Evolutionary conservation across 2,113 vertebrate species (phyloP).

Genomic region (Blennius ocellaris): DNA sequence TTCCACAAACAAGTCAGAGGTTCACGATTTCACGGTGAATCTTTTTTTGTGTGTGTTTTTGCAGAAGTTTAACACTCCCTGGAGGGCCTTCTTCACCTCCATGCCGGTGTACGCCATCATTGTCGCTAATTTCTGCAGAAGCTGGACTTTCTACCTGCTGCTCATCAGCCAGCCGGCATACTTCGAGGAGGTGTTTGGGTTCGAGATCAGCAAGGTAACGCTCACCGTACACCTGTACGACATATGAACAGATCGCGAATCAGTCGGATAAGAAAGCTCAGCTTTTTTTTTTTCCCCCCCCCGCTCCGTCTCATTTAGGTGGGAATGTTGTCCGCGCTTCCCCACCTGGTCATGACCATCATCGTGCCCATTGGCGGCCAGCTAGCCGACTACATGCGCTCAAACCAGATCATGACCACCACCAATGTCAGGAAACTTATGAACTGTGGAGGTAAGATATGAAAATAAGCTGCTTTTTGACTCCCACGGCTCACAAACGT

Average conservation of each 20-base stretch:
- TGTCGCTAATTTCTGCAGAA: slow-evolving; percentile 93
- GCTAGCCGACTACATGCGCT: slow-evolving; percentile 88
- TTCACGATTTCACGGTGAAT: too few relatives aligned
- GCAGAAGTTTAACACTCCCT: slow-evolving; percentile 93
- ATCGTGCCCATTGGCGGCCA: slow-evolving; percentile 93
- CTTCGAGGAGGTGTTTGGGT: slow-evolving; percentile 93
- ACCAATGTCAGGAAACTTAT: slow-evolving; percentile 93
- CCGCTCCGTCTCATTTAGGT: slow-evolving; percentile 70
- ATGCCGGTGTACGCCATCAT: slow-evolving; percentile 96
- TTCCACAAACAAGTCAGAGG: too few relatives aligned
- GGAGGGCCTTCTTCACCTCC: slow-evolving; percentile 91
- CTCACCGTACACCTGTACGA: too few relatives aligned
- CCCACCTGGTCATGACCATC: slow-evolving; percentile 94
- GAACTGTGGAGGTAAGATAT: slow-evolving; percentile 90
- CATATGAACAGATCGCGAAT: too few relatives aligned
- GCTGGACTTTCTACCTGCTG: slow-evolving; percentile 94
- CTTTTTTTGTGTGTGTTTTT: background rate
- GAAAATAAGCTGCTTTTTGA: background rate
- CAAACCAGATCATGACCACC: slow-evolving; percentile 89
- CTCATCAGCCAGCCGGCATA: slow-evolving; percentile 94
- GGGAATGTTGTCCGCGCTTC: slow-evolving; percentile 89
- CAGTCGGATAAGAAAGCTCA: background rate
- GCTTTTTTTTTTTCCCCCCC: background rate
- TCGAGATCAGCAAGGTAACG: slow-evolving; percentile 94
- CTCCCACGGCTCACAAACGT: background rate